Percentiles rank a stretch among this genome's conserved stretches.
These are phyloP conservation scores for Zaprionus camerounensis DNA, from an alignment of 1,140 invertebrate species.

Conservation along the genomic window DNA sequence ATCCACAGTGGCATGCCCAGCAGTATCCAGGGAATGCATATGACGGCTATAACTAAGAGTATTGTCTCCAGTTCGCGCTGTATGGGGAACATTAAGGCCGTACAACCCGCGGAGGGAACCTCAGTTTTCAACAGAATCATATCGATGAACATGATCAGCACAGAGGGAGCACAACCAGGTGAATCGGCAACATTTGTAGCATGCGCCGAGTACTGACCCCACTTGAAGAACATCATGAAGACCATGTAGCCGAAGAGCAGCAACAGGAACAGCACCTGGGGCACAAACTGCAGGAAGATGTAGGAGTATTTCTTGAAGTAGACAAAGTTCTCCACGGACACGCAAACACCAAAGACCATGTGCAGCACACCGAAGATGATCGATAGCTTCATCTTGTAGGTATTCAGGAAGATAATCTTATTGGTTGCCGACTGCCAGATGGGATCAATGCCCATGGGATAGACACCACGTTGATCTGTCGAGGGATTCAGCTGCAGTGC, in stretches of 20 bases:
- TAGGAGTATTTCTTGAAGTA: constrained; percentile 92
- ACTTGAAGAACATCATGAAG: constrained; percentile 96
- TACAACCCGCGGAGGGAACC: constrained; percentile 85
- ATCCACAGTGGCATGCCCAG: constrained; percentile 94
- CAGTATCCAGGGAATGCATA: constrained; percentile 96
- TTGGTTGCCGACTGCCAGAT: constrained; percentile 95
- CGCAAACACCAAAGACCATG: constrained; percentile 97
- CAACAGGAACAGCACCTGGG: constrained; percentile 95
- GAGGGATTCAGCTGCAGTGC: constrained; percentile 88
- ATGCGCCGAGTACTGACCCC: constrained; percentile 90
- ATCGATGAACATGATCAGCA: constrained; percentile 96
- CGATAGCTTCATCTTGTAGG: constrained; percentile 99
- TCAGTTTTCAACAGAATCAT: constrained; percentile 92
- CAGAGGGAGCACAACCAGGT: constrained; percentile 92
- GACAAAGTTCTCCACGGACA: constrained; percentile 95
- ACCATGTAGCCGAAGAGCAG: constrained; percentile 97
- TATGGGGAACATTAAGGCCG: constrained; percentile 89
- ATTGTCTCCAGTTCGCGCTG: constrained; percentile 90
- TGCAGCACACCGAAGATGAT: constrained; percentile 97
- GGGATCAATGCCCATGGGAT: constrained; percentile 87
- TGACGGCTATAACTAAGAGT: constrained; percentile 90
- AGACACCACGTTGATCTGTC: constrained; percentile 81
- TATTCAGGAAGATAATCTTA: constrained; percentile 99
- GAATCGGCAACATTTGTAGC: constrained; percentile 83
- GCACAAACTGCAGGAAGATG: constrained; percentile 96